phyloP scores from a whole-genome alignment of 2,113 vertebrate species.

The Ceuthmochares aereus region DNA sequence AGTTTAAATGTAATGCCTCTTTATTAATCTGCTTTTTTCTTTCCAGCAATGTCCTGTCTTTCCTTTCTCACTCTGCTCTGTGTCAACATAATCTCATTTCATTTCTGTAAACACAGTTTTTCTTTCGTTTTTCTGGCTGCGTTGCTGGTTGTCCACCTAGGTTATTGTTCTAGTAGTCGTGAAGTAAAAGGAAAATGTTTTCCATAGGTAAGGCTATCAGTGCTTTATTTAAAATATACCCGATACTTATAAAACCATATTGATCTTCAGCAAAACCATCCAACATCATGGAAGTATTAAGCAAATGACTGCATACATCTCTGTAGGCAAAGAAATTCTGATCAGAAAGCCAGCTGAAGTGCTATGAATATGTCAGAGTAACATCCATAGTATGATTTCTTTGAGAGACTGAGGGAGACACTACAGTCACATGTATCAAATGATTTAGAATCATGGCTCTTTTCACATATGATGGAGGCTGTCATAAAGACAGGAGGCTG shows the following conservation, averaged over 20 bases:
- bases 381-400: constrained; percentile 56
- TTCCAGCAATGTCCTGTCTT: background rate
- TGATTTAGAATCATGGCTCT: constrained; percentile 82
- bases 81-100: background rate
- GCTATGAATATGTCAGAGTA: constrained; percentile 19
- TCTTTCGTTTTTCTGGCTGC: background rate
- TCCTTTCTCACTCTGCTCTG: background rate
- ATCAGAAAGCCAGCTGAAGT: constrained; percentile 3
- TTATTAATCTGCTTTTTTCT: background rate
- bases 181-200: background rate
- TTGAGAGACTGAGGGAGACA: constrained; percentile 54
- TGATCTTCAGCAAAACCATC: background rate
- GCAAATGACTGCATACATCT: background rate
- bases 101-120: background rate
- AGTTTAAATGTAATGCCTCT: constrained; percentile 5
- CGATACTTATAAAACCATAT: background rate
- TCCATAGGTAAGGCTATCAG: background rate
- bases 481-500: constrained; percentile 85
- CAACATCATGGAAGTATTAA: background rate
- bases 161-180: background rate
- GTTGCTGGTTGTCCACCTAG: background rate
- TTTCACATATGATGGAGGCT: constrained; percentile 84
- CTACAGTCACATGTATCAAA: constrained; percentile 61
- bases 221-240: background rate
- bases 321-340: constrained; percentile 11